A percentile compares a stretch with the other conserved stretches of the same genome.
Evolutionary conservation across 2,113 vertebrate genomes (phyloP).

Genomic region (Austrofundulus limnaeus): DNA sequence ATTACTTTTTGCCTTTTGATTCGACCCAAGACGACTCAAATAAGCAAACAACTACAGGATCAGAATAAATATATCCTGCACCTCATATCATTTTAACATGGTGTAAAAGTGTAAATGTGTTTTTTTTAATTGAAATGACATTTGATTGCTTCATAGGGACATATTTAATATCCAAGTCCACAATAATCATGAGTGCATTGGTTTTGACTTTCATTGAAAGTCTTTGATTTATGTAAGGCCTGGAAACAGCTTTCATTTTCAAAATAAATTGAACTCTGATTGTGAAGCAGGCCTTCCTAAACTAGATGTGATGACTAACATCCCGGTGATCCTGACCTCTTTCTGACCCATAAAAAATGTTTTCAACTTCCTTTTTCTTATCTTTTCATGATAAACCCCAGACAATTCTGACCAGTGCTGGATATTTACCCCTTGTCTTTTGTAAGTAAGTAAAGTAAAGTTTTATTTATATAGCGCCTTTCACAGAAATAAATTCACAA

Average conservation of each 20-base stretch:
- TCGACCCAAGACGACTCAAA: too few relatives aligned
- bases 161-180: slow-evolving; percentile 25
- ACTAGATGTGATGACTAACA: slow-evolving; percentile 25
- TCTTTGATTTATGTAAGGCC: slow-evolving; percentile 17
- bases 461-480: too few relatives aligned
- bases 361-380: slow-evolving; percentile 8
- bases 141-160: slow-evolving; percentile 39
- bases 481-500: too few relatives aligned
- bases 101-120: slow-evolving; percentile 43
- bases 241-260: slow-evolving; percentile 41
- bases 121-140: slow-evolving; percentile 54
- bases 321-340: slow-evolving; percentile 20
- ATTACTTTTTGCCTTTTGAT: too few relatives aligned
- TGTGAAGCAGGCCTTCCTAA: slow-evolving; percentile 25
- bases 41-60: too few relatives aligned
- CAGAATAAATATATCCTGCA: background rate
- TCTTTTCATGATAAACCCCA: slow-evolving; percentile 15
- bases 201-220: slow-evolving; percentile 21
- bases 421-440: slow-evolving; percentile 11
- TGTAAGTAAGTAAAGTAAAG: too few relatives aligned
- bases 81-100: slow-evolving; percentile 1
- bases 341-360: slow-evolving; percentile 13
- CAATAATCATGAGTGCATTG: slow-evolving; percentile 46
- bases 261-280: slow-evolving; percentile 45
- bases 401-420: background rate